phyloP scores from a whole-genome alignment of 2,113 vertebrate genomes.

The Labeo catla region DNA sequence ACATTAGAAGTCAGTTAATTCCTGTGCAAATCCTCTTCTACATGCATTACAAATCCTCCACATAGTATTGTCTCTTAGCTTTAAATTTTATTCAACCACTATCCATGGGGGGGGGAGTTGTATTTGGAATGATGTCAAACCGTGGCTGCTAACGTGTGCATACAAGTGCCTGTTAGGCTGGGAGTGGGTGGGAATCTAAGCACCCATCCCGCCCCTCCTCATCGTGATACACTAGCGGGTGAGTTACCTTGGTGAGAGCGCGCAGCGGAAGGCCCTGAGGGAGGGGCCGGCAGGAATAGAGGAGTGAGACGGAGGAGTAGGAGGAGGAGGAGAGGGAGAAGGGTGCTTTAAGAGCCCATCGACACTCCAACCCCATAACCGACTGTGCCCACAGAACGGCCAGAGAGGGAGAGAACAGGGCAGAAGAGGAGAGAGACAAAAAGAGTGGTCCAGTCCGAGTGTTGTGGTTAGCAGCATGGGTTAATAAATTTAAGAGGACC shows the following conservation, averaged over 20 bases:
- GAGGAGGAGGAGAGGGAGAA: constrained; percentile 90
- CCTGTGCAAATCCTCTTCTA: background rate
- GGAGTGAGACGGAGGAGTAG: constrained; percentile 87
- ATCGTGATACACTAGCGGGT: constrained; percentile 52
- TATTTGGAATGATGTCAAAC: background rate
- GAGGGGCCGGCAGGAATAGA: constrained; percentile 91
- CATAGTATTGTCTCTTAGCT: background rate
- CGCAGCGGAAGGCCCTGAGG: constrained; percentile 94
- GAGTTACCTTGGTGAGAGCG: constrained; percentile 97
- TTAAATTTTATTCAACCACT: background rate
- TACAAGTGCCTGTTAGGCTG: constrained; percentile 14
- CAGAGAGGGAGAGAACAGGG: constrained; percentile 67
- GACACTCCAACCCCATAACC: constrained; percentile 97
- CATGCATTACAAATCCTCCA: background rate
- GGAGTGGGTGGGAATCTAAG: constrained; percentile 46
- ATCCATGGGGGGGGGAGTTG: background rate
- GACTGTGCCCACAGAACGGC: constrained; percentile 83
- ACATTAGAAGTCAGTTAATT: background rate
- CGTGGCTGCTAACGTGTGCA: background rate
- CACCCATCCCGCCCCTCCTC: constrained; percentile 53
- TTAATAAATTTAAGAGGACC: constrained; percentile 72
- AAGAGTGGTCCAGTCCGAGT: constrained; percentile 78
- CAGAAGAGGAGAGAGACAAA: constrained; percentile 63
- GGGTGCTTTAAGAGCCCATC: constrained; percentile 94
- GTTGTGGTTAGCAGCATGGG: constrained; percentile 73